Evolutionary conservation across 2,113 vertebrate genomes (phyloP).

Genomic region (Scophthalmus maximus): DNA sequence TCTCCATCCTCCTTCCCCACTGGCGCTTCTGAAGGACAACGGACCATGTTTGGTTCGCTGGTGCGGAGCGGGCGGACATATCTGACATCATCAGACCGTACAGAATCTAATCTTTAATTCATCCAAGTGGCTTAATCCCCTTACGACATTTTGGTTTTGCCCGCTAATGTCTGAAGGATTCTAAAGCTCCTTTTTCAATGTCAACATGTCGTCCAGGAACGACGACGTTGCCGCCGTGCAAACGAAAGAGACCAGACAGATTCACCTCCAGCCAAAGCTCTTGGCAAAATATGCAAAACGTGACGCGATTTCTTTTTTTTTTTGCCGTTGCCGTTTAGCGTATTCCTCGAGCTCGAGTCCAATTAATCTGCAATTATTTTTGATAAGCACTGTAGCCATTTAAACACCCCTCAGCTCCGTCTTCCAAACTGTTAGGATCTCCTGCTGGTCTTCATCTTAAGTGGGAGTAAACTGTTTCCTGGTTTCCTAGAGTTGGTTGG

Average conservation of each 20-base stretch:
- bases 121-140: constrained; percentile 24
- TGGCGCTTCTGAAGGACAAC: constrained; percentile 28
- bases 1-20: constrained; percentile 23
- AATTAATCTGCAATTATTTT: too few species aligned
- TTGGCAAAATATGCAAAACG: not conserved
- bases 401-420: too few species aligned
- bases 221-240: not conserved
- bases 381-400: too few species aligned
- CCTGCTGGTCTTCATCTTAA: too few species aligned
- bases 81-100: constrained; percentile 6
- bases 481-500: too few species aligned
- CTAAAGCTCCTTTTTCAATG: not conserved
- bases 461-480: too few species aligned
- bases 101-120: constrained; percentile 10
- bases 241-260: not conserved
- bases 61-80: too few species aligned
- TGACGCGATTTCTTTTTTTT: not conserved
- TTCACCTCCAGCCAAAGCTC: not conserved
- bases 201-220: not conserved
- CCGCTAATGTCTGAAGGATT: not conserved
- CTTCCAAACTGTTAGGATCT: too few species aligned
- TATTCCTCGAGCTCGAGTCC: too few species aligned
- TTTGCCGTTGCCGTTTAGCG: too few species aligned
- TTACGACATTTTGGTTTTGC: not conserved
- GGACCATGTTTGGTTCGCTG: constrained; percentile 71